Base-by-base conservation (phyloP, 2,888 invertebrate genomes). In the Pseudolycoriella hygida region DNA sequence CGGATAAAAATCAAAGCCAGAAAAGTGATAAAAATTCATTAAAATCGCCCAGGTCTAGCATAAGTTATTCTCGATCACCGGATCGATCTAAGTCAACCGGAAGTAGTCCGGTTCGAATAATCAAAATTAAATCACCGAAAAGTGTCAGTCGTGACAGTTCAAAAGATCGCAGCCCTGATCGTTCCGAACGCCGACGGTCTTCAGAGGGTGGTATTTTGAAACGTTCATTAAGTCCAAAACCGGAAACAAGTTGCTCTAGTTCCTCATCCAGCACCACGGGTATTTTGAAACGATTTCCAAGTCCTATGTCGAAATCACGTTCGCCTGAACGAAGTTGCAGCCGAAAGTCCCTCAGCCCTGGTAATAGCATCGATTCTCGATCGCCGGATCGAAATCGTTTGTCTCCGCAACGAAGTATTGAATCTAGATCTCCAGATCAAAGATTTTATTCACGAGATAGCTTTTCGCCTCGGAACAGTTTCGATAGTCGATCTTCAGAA, bases 51-150 rank as follows among this genome's bases (percentile, higher is more conserved):
- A 67, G 72, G 6, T 70, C 71, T 48, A 73, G 72, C 42, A 70
- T 74, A 20, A 73, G 74, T 51, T 70, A 74, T 47, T 65, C 67
- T 2, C 62, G 67, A 10, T 75, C 75, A 0, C 64, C 65, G 1
- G 65, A 65, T 51, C 62, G 63, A 17, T 58, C 60, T 46, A 62
- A 62, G 45, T 64, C 64, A 11, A 62, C 61, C 50, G 62, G 63
- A 11, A 61, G 58, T 45, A 64, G 62, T 1, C 66, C 65, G 1
- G 63, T 66, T 39, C 58, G 62, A 46, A 66, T 66, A 40, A 61
- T 66, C n/a, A 64, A 65, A 53, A 63, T 66, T 1, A 64, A 61
- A 48, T 65, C 65, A 12, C 75, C 76, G 1, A 68, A 73, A 38
- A 61, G 60, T 49, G 57, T 61, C 3, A 59, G 59, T 47, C 60